Percentiles rank a stretch among this genome's conserved stretches.
phyloP scores from a whole-genome alignment of 2,888 invertebrate genomes.

The Coronaproctus castanopsis region DNA sequence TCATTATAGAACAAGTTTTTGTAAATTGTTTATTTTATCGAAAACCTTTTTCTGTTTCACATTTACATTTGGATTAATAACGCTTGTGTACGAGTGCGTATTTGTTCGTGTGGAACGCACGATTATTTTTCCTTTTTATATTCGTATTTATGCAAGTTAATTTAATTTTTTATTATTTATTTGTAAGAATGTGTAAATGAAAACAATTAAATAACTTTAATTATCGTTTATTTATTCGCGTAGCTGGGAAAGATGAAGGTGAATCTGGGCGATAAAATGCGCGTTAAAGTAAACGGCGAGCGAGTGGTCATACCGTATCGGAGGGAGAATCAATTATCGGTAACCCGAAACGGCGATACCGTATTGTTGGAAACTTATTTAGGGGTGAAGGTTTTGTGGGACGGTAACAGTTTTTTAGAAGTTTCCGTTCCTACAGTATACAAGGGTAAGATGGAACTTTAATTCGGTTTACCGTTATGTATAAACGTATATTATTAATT shows the following conservation, averaged over 20 bases:
- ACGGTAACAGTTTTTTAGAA: constrained; percentile 80
- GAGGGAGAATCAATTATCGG: constrained; percentile 29
- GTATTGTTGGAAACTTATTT: constrained; percentile 45
- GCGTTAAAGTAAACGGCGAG: constrained; percentile 68
- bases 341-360: constrained; percentile 43
- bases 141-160: too few relatives aligned
- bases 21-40: too few relatives aligned
- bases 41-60: too few relatives aligned
- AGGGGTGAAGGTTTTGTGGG: constrained; percentile 75
- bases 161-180: too few relatives aligned
- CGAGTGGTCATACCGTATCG: constrained; percentile 47
- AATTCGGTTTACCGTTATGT: neutral
- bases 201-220: too few relatives aligned
- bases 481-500: neutral
- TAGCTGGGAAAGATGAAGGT: constrained; percentile 46
- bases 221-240: too few relatives aligned
- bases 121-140: too few relatives aligned
- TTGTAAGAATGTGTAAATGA: too few relatives aligned
- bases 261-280: constrained; percentile 65
- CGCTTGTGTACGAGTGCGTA: too few relatives aligned
- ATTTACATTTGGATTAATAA: too few relatives aligned
- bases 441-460: constrained; percentile 35
- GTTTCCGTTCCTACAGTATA: constrained; percentile 52
- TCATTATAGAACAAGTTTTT: too few relatives aligned
- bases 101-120: too few relatives aligned